Evolutionary conservation across 1,140 invertebrate genomes (phyloP).

Genomic region (Sweltsa coloradensis): DNA sequence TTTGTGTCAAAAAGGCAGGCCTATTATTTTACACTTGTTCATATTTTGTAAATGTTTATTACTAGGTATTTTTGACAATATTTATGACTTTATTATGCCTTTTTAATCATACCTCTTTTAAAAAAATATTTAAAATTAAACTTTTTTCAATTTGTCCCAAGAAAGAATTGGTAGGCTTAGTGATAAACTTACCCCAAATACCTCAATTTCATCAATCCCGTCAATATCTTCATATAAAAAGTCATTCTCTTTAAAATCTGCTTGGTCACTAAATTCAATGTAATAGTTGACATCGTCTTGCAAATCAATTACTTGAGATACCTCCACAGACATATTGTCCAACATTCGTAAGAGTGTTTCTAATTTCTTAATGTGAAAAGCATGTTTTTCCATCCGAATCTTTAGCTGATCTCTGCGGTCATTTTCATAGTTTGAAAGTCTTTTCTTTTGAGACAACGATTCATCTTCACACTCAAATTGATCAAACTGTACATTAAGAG

Average conservation of each 20-base stretch:
- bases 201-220: constrained; percentile 72
- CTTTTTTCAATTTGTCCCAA: too few relatives aligned
- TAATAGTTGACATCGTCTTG: constrained; percentile 97
- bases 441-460: constrained; percentile 92
- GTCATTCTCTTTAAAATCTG: constrained; percentile 94
- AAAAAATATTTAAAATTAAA: too few relatives aligned
- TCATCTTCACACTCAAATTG: constrained; percentile 97
- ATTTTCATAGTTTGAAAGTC: constrained; percentile 93
- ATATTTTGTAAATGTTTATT: too few relatives aligned
- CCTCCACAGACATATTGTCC: constrained; percentile 96
- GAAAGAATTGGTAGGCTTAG: too few relatives aligned
- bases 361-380: constrained; percentile 93
- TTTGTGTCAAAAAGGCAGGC: too few relatives aligned
- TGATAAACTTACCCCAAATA: constrained; percentile 52
- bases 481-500: constrained; percentile 78
- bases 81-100: too few relatives aligned
- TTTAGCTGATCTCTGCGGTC: constrained; percentile 91
- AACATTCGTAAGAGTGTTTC: constrained; percentile 95
- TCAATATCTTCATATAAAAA: constrained; percentile 96
- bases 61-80: too few relatives aligned
- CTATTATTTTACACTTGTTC: too few relatives aligned
- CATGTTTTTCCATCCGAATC: constrained; percentile 80
- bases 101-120: too few relatives aligned
- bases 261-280: constrained; percentile 88
- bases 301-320: constrained; percentile 60